Conservation (phyloP, 2,888 invertebrate genomes). For the Melieria omissa region DNA sequence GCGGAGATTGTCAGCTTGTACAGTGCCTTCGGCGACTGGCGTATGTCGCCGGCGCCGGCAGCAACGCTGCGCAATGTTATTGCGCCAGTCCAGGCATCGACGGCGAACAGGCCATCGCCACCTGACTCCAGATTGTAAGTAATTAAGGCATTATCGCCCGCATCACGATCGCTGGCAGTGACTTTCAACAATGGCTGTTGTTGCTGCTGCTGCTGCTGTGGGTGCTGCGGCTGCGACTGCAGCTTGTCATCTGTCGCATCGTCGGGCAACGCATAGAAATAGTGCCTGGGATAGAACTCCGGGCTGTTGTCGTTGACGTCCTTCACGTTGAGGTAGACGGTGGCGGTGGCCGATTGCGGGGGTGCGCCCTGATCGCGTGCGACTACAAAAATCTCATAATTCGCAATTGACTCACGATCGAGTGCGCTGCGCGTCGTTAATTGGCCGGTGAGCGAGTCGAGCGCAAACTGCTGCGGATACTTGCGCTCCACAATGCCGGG, state of each 20-base stretch:
- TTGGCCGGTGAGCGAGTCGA: constrained; percentile 88
- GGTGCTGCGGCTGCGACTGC: not conserved
- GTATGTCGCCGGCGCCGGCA: constrained; percentile 40
- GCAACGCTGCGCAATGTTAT: constrained; percentile 70
- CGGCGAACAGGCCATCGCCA: constrained; percentile 81
- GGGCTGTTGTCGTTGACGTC: constrained; percentile 95
- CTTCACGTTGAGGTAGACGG: constrained; percentile 80
- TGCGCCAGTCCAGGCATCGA: constrained; percentile 83
- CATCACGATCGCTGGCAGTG: constrained; percentile 85
- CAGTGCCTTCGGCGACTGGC: constrained; percentile 71
- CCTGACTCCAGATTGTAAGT: constrained; percentile 83
- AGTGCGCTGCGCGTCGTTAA: constrained; percentile 80
- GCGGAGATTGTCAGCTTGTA: constrained; percentile 82
- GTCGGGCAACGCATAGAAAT: constrained; percentile 73
- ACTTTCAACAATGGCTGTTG: constrained; percentile 76
- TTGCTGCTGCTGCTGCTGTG: constrained; percentile 15
- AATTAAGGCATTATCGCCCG: constrained; percentile 86
- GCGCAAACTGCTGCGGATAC: constrained; percentile 85
- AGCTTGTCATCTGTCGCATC: constrained; percentile 24
- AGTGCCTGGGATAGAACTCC: constrained; percentile 88
- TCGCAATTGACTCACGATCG: constrained; percentile 82
- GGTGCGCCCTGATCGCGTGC: constrained; percentile 93
- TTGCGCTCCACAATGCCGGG: constrained; percentile 80
- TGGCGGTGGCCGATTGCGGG: constrained; percentile 89
- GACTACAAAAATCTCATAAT: constrained; percentile 85